Conservation (phyloP, 2,888 invertebrate genomes). For the Amaurobius ferox region DNA sequence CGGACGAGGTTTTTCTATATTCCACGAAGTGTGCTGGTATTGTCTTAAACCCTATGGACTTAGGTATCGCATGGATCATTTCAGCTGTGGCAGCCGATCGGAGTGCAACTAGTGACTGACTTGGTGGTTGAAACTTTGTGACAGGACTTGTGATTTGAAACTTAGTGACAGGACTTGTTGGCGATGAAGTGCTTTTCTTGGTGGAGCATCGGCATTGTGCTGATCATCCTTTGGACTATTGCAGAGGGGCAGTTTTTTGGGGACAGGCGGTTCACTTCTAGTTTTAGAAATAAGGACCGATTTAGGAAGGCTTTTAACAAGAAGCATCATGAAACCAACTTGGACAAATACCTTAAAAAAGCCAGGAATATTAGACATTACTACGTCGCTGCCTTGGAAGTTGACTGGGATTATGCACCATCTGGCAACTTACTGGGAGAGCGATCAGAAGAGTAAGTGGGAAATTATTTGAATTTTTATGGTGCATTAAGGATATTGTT, state of each 20-base stretch:
- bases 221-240: conserved; percentile 39
- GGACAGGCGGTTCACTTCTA: conserved; percentile 32
- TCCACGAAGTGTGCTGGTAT: conserved; percentile 34
- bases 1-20: conserved; percentile 34
- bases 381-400: conserved; percentile 69
- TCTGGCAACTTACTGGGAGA: conserved; percentile 48
- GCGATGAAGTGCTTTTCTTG: conserved; percentile 51
- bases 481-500: too few relatives aligned
- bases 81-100: conserved; percentile 17
- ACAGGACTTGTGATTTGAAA: neutral
- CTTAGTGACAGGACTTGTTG: neutral
- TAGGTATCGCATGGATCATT: conserved; percentile 33
- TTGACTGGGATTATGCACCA: conserved; percentile 72
- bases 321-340: conserved; percentile 41
- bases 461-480: neutral
- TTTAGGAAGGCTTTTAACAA: conserved; percentile 43
- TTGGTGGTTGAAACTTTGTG: neutral
- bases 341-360: conserved; percentile 56
- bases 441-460: conserved; percentile 53
- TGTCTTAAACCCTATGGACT: conserved; percentile 27
- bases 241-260: conserved; percentile 61
- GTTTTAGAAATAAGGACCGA: conserved; percentile 31
- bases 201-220: conserved; percentile 26
- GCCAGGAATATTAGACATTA: conserved; percentile 65
- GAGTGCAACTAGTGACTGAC: conserved; percentile 20